phyloP scores from a whole-genome alignment of 2,113 vertebrate genomes.

The Syngnathoides biaculeatus region DNA sequence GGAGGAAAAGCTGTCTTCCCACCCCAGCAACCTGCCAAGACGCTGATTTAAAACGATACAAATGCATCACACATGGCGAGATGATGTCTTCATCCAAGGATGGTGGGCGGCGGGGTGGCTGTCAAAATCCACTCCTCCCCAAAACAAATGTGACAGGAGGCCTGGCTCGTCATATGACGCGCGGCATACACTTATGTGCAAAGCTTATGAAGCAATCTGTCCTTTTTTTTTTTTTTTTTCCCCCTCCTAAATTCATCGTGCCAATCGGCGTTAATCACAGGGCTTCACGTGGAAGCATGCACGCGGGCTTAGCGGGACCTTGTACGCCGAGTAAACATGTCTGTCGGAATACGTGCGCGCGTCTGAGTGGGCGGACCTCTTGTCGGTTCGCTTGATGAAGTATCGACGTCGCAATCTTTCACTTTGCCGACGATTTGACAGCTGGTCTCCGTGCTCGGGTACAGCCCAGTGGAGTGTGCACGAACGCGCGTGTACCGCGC shows the following conservation, averaged over 20 bases:
- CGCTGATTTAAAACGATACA: constrained; percentile 50
- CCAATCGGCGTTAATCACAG: background rate
- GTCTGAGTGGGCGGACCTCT: constrained; percentile 1
- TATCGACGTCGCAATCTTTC: constrained; percentile 32
- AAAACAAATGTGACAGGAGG: constrained; percentile 19
- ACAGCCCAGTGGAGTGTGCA: constrained; percentile 14
- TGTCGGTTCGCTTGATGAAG: constrained; percentile 24
- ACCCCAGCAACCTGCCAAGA: constrained; percentile 44
- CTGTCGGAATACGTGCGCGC: constrained; percentile 4
- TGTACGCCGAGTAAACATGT: constrained; percentile 21
- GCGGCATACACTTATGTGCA: background rate
- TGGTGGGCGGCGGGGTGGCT: background rate
- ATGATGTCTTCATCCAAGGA: constrained; percentile 14
- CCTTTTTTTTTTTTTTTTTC: too few species aligned
- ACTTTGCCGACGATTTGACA: constrained; percentile 33
- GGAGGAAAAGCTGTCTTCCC: constrained; percentile 43
- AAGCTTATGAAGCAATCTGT: too few species aligned
- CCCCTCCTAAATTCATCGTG: background rate
- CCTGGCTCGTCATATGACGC: too few species aligned
- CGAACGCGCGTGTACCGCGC: background rate
- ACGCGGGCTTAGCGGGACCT: constrained; percentile 25
- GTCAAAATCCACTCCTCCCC: constrained; percentile 40
- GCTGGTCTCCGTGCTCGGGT: constrained; percentile 20
- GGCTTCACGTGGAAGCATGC: background rate
- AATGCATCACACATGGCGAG: constrained; percentile 29